These are phyloP conservation scores for Drosophila barbarae DNA, from an alignment of 2,888 invertebrate species.

Conservation along the genomic window DNA sequence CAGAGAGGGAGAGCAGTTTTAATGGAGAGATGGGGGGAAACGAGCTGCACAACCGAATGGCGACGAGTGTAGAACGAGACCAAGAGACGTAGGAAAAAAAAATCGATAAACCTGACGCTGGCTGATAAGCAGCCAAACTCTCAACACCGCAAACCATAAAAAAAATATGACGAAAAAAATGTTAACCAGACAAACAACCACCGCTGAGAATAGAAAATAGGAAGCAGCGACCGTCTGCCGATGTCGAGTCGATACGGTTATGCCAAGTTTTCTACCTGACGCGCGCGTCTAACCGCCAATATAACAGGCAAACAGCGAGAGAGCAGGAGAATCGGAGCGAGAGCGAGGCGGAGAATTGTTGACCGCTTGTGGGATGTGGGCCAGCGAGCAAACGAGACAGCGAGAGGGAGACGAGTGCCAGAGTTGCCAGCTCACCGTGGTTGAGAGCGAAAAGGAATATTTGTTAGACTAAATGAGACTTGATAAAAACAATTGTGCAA, in stretches of 20 bases:
- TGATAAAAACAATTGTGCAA: neutral
- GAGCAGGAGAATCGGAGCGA: constrained; percentile 54
- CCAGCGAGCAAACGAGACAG: constrained; percentile 26
- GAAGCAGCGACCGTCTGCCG: constrained; percentile 21
- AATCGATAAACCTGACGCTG: constrained; percentile 54
- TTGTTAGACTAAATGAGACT: neutral
- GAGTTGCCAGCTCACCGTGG: constrained; percentile 9
- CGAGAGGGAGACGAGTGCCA: neutral
- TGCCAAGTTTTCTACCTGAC: constrained; percentile 59
- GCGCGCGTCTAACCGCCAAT: constrained; percentile 79
- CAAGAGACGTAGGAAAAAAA: constrained; percentile 23
- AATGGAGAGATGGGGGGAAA: neutral
- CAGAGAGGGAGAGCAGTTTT: constrained; percentile 3
- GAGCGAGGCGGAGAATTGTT: constrained; percentile 18
- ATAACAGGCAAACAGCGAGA: constrained; percentile 76
- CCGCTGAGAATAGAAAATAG: constrained; percentile 37
- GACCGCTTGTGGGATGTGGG: constrained; percentile 37
- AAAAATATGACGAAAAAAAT: constrained; percentile 21
- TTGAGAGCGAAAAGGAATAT: neutral
- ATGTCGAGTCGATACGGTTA: constrained; percentile 25
- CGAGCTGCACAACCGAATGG: constrained; percentile 6
- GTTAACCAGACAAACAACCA: constrained; percentile 39
- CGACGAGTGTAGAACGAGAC: constrained; percentile 3
- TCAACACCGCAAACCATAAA: constrained; percentile 8
- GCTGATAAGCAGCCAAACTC: constrained; percentile 41